Percentiles rank a stretch among this genome's conserved stretches.
These are phyloP conservation scores for Anseranas semipalmata DNA, from an alignment of 2,113 vertebrate genomes.

Conservation along the genomic window DNA sequence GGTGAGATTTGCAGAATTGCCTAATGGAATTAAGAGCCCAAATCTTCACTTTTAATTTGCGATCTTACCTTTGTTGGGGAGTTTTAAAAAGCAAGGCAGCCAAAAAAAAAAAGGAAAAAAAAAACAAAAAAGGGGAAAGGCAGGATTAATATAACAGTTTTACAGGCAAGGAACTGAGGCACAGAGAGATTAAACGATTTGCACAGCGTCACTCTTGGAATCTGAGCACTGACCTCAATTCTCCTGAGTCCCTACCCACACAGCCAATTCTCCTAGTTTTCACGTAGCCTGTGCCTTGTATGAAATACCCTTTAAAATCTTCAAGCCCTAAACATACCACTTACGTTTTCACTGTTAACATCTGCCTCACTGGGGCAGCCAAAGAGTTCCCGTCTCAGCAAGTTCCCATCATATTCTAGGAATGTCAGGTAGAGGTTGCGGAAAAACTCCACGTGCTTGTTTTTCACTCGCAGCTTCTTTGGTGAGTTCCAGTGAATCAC, in stretches of 20 bases:
- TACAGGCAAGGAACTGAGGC: background rate
- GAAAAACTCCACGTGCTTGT: slow-evolving; percentile 99
- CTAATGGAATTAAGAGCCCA: background rate
- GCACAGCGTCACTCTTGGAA: background rate
- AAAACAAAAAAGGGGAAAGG: background rate
- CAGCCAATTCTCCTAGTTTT: background rate
- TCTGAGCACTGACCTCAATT: background rate
- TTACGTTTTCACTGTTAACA: slow-evolving; percentile 94
- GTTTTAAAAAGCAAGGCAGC: background rate
- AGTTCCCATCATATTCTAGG: slow-evolving; percentile 96
- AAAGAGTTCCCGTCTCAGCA: slow-evolving; percentile 92
- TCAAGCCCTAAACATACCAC: slow-evolving; percentile 37
- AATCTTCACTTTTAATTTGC: background rate
- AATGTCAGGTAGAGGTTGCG: slow-evolving; percentile 98
- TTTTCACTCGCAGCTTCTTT: slow-evolving; percentile 96
- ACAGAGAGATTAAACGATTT: background rate
- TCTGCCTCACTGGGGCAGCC: slow-evolving; percentile 95
- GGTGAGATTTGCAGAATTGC: background rate
- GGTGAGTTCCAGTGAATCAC: slow-evolving; percentile 99
- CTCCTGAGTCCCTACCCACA: background rate
- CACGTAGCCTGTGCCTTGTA: background rate
- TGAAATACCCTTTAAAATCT: background rate
- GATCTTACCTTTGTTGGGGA: background rate
- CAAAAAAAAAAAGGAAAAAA: background rate
- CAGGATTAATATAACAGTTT: background rate